Percentiles rank a stretch among this genome's conserved stretches.
Conservation (phyloP, 2,888 invertebrate genomes). For the Baronia brevicornis region DNA sequence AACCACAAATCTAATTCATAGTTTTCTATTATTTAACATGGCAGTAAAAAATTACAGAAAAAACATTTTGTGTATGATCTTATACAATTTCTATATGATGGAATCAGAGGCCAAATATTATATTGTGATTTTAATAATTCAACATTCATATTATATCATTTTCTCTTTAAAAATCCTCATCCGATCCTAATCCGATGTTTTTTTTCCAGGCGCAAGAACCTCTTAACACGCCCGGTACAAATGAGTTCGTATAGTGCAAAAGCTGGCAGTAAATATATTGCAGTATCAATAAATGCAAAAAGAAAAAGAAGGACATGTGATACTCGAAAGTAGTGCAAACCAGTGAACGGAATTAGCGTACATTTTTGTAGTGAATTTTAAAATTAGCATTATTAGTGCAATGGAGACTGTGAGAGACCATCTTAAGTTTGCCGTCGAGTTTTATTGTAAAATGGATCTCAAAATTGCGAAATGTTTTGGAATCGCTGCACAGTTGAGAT, state of each 20-base stretch:
- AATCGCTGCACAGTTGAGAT: no score
- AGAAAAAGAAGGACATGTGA: constrained; percentile 71
- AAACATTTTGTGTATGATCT: no score
- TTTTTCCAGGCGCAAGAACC: constrained; percentile 87
- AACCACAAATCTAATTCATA: no score
- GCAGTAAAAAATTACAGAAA: no score
- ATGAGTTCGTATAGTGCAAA: constrained; percentile 83
- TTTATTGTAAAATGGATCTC: constrained; percentile 52
- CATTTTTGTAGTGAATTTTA: constrained; percentile 43
- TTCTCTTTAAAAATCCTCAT: no score
- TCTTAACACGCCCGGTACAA: constrained; percentile 85
- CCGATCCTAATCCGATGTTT: constrained; percentile 29
- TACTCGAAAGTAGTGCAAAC: constrained; percentile 60
- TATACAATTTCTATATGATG: no score
- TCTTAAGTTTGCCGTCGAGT: constrained; percentile 47
- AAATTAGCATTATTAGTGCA: constrained; percentile 52
- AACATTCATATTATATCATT: no score
- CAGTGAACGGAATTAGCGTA: constrained; percentile 60
- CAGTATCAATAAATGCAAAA: constrained; percentile 68
- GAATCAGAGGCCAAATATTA: no score
- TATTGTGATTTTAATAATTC: no score
- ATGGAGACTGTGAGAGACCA: constrained; percentile 49
- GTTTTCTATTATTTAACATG: no score
- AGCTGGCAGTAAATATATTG: constrained; percentile 67
- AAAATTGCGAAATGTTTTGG: constrained; percentile 33